These are phyloP conservation scores for Nomada fabriciana DNA, from an alignment of 2,888 invertebrate genomes.

Conservation along the genomic window DNA sequence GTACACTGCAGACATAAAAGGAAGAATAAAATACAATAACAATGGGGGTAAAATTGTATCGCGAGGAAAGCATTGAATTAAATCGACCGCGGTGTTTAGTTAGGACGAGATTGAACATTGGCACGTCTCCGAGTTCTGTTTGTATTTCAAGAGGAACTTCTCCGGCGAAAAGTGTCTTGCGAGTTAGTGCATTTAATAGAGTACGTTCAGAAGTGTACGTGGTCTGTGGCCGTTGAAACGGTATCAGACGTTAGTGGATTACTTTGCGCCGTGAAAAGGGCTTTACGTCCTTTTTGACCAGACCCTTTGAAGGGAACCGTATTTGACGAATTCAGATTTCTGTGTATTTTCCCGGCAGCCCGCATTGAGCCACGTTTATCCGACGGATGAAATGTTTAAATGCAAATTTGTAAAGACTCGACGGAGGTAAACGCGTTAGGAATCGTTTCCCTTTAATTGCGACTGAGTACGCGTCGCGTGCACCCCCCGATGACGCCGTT, in stretches of 20 bases:
- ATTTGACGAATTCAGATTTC: conserved; percentile 52
- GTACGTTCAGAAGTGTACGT: conserved; percentile 32
- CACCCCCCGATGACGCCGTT: neutral
- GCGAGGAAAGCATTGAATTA: conserved; percentile 16
- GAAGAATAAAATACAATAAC: neutral
- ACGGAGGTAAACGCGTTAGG: conserved; percentile 38
- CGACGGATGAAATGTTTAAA: conserved; percentile 51
- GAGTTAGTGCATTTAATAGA: conserved; percentile 56
- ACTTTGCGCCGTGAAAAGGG: conserved; percentile 52
- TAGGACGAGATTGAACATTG: conserved; percentile 19
- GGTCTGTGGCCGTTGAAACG: conserved; percentile 52
- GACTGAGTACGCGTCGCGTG: neutral
- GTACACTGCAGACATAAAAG: too few species aligned
- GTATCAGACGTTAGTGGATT: conserved; percentile 61
- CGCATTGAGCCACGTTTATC: conserved; percentile 41
- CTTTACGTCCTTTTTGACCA: conserved; percentile 45
- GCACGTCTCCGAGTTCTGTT: conserved; percentile 8
- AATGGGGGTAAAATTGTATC: neutral
- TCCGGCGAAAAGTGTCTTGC: conserved; percentile 42
- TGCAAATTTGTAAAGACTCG: conserved; percentile 47
- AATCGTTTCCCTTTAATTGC: conserved; percentile 48
- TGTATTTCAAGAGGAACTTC: conserved; percentile 26
- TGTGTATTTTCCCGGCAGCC: conserved; percentile 23
- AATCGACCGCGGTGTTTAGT: conserved; percentile 16
- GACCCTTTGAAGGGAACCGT: conserved; percentile 39